These are phyloP conservation scores for Acleris sparsana DNA, from an alignment of 2,888 invertebrate species.

Conservation along the genomic window DNA sequence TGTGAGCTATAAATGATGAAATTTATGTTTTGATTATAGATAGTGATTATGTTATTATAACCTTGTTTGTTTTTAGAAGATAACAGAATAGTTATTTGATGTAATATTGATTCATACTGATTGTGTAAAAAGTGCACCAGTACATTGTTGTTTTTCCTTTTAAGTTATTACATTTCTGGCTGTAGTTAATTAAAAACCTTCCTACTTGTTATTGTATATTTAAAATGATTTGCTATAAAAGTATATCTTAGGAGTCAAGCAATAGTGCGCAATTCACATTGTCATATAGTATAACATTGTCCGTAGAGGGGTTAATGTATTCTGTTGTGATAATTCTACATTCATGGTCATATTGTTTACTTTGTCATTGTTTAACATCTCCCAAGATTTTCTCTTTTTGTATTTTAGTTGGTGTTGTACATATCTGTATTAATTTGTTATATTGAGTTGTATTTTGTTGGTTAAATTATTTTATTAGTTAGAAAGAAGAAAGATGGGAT, in stretches of 20 bases:
- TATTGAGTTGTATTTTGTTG: no score
- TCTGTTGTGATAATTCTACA: constrained; percentile 9
- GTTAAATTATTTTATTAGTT: no score
- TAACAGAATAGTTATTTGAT: constrained; percentile 24
- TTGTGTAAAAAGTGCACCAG: background rate
- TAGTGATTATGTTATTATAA: constrained; percentile 31
- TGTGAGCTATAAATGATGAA: constrained; percentile 60
- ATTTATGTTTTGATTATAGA: constrained; percentile 38
- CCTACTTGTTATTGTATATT: background rate
- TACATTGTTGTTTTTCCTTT: background rate
- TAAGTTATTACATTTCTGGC: background rate
- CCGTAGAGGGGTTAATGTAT: constrained; percentile 10
- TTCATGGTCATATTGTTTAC: constrained; percentile 1
- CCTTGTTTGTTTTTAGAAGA: constrained; percentile 30
- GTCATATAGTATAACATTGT: background rate
- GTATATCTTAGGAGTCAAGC: constrained; percentile 14
- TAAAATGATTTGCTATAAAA: constrained; percentile 7
- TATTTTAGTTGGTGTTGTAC: no score
- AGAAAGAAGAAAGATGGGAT: no score
- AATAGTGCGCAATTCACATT: constrained; percentile 13
- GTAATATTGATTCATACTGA: constrained; percentile 10
- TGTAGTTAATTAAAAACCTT: background rate
- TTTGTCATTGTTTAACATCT: background rate
- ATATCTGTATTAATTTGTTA: no score
- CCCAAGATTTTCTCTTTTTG: no score